A percentile compares a stretch with the other conserved stretches of the same genome.
These are phyloP conservation scores for Pristis pectinata DNA, from an alignment of 2,797 vertebrate species.

Conservation along the genomic window DNA sequence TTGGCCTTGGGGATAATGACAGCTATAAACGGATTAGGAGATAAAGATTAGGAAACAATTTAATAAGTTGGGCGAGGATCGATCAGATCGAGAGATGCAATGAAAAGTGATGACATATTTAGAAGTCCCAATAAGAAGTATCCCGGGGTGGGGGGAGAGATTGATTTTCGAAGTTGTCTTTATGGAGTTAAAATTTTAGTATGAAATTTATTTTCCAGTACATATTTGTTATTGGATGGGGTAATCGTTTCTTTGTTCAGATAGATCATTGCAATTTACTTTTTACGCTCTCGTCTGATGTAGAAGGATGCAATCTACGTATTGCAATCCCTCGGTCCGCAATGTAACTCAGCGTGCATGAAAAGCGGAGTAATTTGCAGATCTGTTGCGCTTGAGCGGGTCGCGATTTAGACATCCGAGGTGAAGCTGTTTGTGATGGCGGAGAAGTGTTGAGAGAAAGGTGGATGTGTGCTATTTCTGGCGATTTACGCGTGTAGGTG, in stretches of 20 bases:
- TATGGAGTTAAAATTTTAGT: background rate
- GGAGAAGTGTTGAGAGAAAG: background rate
- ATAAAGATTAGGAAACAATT: background rate
- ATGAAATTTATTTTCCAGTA: background rate
- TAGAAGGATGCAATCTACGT: background rate
- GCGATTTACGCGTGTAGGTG: background rate
- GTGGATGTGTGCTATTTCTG: conserved; percentile 27
- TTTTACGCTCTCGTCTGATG: background rate
- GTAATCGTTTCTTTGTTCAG: background rate
- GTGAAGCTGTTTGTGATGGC: background rate
- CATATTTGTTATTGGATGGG: conserved; percentile 1
- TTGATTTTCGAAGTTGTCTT: background rate
- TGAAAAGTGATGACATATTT: background rate
- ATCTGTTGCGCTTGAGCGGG: conserved; percentile 3
- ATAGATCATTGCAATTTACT: background rate
- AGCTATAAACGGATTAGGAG: background rate
- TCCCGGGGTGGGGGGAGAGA: background rate
- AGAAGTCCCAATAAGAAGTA: background rate
- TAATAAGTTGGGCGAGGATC: background rate
- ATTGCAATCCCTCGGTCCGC: background rate
- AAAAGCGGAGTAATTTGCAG: background rate
- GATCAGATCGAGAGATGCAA: background rate
- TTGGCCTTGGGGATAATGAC: background rate
- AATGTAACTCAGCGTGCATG: background rate
- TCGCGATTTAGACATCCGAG: background rate